A percentile compares a stretch with the other conserved stretches of the same genome.
phyloP scores from a whole-genome alignment of 2,888 invertebrate genomes.

The Agapetus fuscipes region DNA sequence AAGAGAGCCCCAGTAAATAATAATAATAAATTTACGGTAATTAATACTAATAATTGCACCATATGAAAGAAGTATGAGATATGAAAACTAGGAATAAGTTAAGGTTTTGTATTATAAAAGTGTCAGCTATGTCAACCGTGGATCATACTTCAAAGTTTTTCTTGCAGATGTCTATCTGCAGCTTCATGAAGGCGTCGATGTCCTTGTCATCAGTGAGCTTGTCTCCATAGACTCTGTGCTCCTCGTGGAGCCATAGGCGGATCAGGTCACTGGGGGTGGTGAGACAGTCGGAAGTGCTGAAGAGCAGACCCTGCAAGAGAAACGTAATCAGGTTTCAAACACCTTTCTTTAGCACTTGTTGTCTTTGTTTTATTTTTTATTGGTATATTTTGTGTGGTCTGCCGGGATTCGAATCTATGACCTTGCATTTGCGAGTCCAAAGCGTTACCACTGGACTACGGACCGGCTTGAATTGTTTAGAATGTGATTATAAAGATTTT shows the following conservation, averaged over 20 bases:
- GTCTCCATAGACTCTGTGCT: slow-evolving; percentile 88
- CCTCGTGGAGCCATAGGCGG: slow-evolving; percentile 89
- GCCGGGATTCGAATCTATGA: too few relatives aligned
- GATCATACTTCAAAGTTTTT: slow-evolving; percentile 81
- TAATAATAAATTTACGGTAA: too few relatives aligned
- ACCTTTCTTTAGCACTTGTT: too few relatives aligned
- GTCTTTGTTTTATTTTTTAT: too few relatives aligned
- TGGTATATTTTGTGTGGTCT: too few relatives aligned
- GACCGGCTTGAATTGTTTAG: too few relatives aligned
- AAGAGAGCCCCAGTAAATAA: too few relatives aligned
- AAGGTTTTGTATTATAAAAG: slow-evolving; percentile 4
- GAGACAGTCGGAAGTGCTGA: slow-evolving; percentile 81
- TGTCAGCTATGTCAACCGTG: too few relatives aligned
- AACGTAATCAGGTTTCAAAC: too few relatives aligned
- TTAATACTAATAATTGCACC: too few relatives aligned
- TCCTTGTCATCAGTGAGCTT: slow-evolving; percentile 89
- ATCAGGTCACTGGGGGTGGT: slow-evolving; percentile 72
- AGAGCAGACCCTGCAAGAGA: slow-evolving; percentile 68
- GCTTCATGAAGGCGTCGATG: slow-evolving; percentile 79
- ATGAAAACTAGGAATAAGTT: neutral
- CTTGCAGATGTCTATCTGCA: slow-evolving; percentile 83
- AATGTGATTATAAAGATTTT: neutral
- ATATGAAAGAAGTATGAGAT: neutral
- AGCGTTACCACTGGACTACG: too few relatives aligned
- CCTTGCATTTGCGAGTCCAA: too few relatives aligned